These are phyloP conservation scores for Trichogramma dendrolimi DNA, from an alignment of 2,888 invertebrate species.

Conservation along the genomic window DNA sequence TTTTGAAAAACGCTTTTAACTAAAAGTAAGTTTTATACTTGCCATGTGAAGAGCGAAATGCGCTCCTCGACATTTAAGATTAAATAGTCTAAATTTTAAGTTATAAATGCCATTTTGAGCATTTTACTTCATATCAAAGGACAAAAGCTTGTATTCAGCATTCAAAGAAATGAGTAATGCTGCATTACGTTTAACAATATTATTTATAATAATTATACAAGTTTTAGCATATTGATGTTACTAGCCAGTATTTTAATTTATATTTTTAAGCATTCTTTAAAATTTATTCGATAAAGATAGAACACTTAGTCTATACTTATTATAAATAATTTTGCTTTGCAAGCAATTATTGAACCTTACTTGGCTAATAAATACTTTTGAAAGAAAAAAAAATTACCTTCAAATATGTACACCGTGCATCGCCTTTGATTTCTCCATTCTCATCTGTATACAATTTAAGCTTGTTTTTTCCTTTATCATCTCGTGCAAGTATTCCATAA, in stretches of 20 bases:
- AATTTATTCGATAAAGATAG: neutral
- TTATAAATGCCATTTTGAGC: no score
- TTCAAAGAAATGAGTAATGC: no score
- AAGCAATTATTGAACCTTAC: neutral
- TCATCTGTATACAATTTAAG: slow-evolving; percentile 86
- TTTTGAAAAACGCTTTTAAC: no score
- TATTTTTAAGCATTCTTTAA: neutral
- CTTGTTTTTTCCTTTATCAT: slow-evolving; percentile 77
- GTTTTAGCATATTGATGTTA: no score
- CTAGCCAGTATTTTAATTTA: neutral
- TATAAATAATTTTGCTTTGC: neutral
- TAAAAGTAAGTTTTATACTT: no score
- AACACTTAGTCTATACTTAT: neutral
- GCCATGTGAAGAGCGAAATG: no score
- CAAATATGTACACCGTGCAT: slow-evolving; percentile 93
- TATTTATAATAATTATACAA: no score
- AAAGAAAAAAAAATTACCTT: slow-evolving; percentile 60
- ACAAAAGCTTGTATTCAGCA: no score
- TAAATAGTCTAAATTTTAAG: no score
- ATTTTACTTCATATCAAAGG: no score
- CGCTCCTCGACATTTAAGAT: no score
- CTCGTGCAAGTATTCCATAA: slow-evolving; percentile 91
- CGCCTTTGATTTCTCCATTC: slow-evolving; percentile 83
- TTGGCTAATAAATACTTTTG: neutral
- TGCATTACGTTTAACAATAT: no score